Evolutionary conservation across 2,797 vertebrate genomes (phyloP).

Genomic region (Falco columbarius): DNA sequence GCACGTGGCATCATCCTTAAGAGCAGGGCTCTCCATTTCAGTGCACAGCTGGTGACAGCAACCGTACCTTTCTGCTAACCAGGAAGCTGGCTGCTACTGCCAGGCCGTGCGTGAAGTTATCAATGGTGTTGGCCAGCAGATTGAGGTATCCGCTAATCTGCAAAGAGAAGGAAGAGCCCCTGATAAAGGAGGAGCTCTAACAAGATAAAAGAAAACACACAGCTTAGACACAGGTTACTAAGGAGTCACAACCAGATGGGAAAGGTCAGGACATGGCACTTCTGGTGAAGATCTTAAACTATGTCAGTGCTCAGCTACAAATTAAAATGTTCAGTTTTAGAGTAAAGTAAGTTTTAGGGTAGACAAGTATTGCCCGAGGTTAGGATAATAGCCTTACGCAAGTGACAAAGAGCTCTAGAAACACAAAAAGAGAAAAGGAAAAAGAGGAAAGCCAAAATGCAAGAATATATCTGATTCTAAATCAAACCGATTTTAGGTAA

Average conservation of each 20-base stretch:
- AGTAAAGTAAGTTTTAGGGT: not conserved
- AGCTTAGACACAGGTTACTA: not conserved
- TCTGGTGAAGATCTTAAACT: not conserved
- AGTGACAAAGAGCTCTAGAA: not conserved
- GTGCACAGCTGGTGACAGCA: not conserved
- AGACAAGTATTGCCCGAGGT: not conserved
- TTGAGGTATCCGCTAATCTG: slow-evolving; percentile 97
- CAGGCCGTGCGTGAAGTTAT: slow-evolving; percentile 98
- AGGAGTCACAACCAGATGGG: not conserved
- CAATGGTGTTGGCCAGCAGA: slow-evolving; percentile 95
- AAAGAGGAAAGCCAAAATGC: not conserved
- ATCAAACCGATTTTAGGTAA: not conserved
- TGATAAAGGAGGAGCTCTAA: not conserved
- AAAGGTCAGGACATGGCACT: not conserved
- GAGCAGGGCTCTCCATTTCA: not conserved
- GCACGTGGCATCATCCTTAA: not conserved
- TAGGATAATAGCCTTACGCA: not conserved
- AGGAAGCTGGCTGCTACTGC: slow-evolving; percentile 96
- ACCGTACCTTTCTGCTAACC: slow-evolving; percentile 95
- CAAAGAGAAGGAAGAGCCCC: slow-evolving; percentile 8
- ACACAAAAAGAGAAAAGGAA: not conserved
- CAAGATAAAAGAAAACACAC: not conserved
- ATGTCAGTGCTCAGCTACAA: not conserved
- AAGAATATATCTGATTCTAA: not conserved
- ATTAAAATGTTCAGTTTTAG: not conserved